These are phyloP conservation scores for Prenolepis imparis DNA, from an alignment of 2,888 invertebrate species.

Conservation along the genomic window DNA sequence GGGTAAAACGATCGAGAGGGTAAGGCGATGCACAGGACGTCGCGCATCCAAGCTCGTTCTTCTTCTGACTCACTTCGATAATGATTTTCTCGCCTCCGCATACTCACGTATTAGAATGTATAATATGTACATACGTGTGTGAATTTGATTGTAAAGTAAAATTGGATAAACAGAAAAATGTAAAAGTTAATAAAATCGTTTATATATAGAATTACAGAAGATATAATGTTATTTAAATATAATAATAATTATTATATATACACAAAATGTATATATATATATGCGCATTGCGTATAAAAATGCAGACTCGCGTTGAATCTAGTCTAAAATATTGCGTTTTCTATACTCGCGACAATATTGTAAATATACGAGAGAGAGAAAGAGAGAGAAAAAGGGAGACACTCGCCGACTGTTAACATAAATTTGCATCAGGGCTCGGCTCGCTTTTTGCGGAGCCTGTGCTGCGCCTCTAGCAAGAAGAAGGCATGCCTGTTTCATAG, in stretches of 20 bases:
- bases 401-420: conserved; percentile 73
- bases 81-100: conserved; percentile 69
- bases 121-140: neutral
- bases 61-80: conserved; percentile 73
- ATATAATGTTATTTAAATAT: conserved; percentile 7
- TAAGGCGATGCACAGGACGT: conserved; percentile 77
- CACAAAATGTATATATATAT: no score
- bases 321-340: conserved; percentile 27
- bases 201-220: neutral
- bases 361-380: conserved; percentile 60
- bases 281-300: neutral
- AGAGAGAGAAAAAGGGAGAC: conserved; percentile 18
- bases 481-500: conserved; percentile 58
- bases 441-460: conserved; percentile 50
- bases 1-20: conserved; percentile 31
- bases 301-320: conserved; percentile 51
- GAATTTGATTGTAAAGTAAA: conserved; percentile 1
- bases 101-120: neutral
- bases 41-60: conserved; percentile 70
- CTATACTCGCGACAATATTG: conserved; percentile 66
- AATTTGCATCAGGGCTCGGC: conserved; percentile 69
- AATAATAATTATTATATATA: conserved; percentile 20
- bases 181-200: neutral
- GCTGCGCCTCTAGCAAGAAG: conserved; percentile 44
- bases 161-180: neutral